A percentile compares a stretch with the other conserved stretches of the same genome.
Evolutionary conservation across 1,140 invertebrate species (phyloP).

Genomic region (Drosophila pachea): DNA sequence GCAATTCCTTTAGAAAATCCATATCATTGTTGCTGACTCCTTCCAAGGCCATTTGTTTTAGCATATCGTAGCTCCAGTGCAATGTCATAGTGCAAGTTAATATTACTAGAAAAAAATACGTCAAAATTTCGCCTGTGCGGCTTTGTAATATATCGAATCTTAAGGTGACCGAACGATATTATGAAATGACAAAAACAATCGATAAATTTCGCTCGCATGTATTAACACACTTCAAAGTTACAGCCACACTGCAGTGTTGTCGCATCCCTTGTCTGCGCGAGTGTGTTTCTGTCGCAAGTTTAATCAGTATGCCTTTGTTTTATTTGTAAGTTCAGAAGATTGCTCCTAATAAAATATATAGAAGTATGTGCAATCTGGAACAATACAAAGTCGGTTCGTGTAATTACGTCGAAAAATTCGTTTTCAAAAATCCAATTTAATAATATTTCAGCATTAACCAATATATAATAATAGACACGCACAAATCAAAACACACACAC

Average conservation of each 20-base stretch:
- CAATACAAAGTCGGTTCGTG: conserved; percentile 7
- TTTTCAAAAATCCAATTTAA: conserved; percentile 18
- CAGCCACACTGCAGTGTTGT: conserved; percentile 38
- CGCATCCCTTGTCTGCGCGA: conserved; percentile 44
- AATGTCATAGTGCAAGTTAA: neutral
- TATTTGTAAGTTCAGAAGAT: conserved; percentile 39
- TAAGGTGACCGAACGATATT: neutral
- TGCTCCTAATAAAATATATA: conserved; percentile 20
- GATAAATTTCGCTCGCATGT: neutral
- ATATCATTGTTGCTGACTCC: conserved; percentile 28
- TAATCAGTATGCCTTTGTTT: conserved; percentile 46
- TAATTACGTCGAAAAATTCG: conserved; percentile 14
- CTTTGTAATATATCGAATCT: neutral
- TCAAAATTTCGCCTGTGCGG: neutral
- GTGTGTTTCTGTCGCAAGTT: conserved; percentile 38
- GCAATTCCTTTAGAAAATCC: conserved; percentile 44
- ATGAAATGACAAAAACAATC: neutral
- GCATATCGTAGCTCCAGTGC: conserved; percentile 55
- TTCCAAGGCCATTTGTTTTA: conserved; percentile 50
- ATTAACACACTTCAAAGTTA: conserved; percentile 2
- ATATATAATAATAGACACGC: conserved; percentile 65
- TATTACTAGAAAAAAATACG: neutral
- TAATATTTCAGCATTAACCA: conserved; percentile 24
- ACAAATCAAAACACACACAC: conserved; percentile 37
- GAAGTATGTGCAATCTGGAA: conserved; percentile 35